These are phyloP conservation scores for Taxidea taxus DNA, from an alignment of 2,113 vertebrate species.

Conservation along the genomic window DNA sequence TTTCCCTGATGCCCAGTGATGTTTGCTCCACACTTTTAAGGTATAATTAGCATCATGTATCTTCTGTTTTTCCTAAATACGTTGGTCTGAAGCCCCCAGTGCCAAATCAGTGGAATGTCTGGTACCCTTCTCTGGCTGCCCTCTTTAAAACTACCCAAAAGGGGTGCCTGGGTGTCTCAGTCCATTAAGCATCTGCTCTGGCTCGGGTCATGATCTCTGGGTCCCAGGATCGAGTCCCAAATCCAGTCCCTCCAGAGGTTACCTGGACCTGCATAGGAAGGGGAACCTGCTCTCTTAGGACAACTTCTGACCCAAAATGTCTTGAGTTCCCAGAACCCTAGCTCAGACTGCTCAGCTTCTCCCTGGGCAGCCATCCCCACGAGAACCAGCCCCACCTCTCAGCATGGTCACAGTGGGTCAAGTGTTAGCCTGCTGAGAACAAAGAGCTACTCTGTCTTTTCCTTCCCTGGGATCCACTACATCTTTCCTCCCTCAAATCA, in stretches of 20 bases:
- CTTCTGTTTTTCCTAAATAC: neutral
- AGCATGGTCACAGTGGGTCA: neutral
- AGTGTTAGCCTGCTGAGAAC: neutral
- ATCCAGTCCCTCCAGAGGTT: neutral
- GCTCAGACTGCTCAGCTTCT: neutral
- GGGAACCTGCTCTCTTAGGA: neutral
- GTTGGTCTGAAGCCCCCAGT: neutral
- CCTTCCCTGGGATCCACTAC: neutral
- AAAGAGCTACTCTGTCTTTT: neutral
- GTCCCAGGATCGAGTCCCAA: no score
- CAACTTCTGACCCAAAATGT: neutral
- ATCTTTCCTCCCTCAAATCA: neutral
- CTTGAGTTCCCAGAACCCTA: neutral
- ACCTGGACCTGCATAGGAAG: neutral
- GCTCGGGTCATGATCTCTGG: no score
- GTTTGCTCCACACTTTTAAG: neutral
- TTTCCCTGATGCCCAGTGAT: no score
- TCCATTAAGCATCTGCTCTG: no score
- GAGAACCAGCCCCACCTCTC: neutral
- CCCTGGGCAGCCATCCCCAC: rapidly evolving
- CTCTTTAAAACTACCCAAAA: neutral
- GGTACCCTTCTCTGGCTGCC: neutral
- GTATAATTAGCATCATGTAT: neutral
- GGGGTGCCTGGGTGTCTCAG: no score
- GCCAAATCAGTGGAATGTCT: neutral